Evolutionary conservation across 2,113 vertebrate species (phyloP).

Genomic region (Onychorhynchus coronatus): DNA sequence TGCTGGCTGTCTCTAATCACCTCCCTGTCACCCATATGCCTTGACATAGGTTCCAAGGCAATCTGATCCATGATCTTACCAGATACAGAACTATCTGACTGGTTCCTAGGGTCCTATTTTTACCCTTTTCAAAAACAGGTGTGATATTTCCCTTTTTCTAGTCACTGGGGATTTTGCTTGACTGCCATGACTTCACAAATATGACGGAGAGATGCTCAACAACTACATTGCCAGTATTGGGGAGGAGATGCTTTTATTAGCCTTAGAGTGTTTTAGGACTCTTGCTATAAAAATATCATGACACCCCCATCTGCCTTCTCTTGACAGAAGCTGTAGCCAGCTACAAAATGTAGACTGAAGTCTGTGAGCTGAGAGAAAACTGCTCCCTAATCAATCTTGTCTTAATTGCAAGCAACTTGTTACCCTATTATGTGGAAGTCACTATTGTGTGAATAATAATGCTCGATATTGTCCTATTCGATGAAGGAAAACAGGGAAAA

Average conservation of each 20-base stretch:
- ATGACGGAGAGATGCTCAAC: neutral
- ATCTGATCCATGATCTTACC: neutral
- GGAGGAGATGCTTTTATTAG: neutral
- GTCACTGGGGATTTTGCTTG: neutral
- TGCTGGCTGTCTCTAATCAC: neutral
- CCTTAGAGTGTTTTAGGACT: slow-evolving; percentile 8
- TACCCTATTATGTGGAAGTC: neutral
- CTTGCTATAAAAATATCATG: slow-evolving; percentile 4
- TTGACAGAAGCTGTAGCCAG: neutral
- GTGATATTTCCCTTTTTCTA: neutral
- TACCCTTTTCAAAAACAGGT: neutral
- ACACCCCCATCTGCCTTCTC: slow-evolving; percentile 1
- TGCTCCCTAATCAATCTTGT: neutral
- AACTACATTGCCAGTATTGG: neutral
- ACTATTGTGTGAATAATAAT: neutral
- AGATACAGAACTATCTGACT: neutral
- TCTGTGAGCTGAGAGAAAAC: neutral
- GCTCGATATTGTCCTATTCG: neutral
- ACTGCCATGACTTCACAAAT: neutral
- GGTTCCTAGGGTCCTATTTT: neutral
- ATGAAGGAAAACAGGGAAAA: neutral
- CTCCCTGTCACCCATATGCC: neutral
- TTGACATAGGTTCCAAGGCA: neutral
- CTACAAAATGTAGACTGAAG: neutral
- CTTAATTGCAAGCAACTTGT: neutral